Percentiles rank a stretch among this genome's conserved stretches.
Conservation (phyloP, 2,888 invertebrate species). For the Lasioglossum morio region DNA sequence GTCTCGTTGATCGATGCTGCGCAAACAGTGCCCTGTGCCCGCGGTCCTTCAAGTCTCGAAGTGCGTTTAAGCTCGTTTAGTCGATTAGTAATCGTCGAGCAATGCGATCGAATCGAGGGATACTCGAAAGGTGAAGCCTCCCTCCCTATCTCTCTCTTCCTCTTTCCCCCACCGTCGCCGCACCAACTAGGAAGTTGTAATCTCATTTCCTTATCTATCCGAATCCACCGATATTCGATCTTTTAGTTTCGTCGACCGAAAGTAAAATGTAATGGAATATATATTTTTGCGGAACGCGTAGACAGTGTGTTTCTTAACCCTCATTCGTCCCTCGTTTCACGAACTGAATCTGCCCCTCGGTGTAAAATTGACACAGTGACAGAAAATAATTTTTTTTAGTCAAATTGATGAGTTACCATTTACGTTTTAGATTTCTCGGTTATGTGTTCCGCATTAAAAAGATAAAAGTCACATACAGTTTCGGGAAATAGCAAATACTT, state of each 20-base stretch:
- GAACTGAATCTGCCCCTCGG: no score
- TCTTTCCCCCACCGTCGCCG: background rate
- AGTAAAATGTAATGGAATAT: background rate
- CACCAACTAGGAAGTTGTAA: background rate
- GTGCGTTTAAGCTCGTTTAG: slow-evolving; percentile 83
- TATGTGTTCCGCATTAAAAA: no score
- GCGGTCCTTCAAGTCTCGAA: slow-evolving; percentile 73
- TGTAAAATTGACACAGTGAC: no score
- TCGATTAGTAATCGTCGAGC: slow-evolving; percentile 79
- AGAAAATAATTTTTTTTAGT: no score
- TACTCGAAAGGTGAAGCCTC: slow-evolving; percentile 58
- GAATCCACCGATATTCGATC: background rate
- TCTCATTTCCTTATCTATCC: background rate
- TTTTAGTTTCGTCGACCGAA: background rate
- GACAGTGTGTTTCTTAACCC: no score
- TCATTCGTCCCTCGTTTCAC: no score
- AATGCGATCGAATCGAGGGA: slow-evolving; percentile 57
- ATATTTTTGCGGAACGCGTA: no score
- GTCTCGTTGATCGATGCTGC: slow-evolving; percentile 79
- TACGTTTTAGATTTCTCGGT: no score
- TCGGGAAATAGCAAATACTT: no score
- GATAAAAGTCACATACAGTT: no score
- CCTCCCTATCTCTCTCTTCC: background rate
- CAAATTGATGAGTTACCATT: no score
- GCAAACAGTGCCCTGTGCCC: slow-evolving; percentile 75